A percentile compares a stretch with the other conserved stretches of the same genome.
Conservation (phyloP, 2,797 vertebrate genomes). For the Parotocinclus haroldoi region DNA sequence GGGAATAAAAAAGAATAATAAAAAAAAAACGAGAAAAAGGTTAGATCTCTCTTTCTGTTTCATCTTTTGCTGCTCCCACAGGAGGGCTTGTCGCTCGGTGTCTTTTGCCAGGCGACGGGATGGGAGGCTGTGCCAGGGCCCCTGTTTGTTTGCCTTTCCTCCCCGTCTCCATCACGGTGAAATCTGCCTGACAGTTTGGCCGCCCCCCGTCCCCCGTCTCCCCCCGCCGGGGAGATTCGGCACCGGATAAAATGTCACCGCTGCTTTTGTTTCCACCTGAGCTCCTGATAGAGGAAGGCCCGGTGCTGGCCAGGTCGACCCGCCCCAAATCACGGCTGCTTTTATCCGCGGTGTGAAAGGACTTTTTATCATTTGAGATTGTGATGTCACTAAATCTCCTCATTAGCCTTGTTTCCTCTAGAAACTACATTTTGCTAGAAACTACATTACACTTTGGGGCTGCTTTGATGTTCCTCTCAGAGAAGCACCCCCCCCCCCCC, state of each 20-base stretch:
- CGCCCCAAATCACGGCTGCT: too few species aligned
- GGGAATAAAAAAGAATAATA: too few species aligned
- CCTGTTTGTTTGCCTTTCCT: slow-evolving; percentile 71
- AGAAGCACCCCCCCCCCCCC: too few species aligned
- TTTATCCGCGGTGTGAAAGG: too few species aligned
- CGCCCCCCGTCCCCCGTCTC: slow-evolving; percentile 58
- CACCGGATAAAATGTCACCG: slow-evolving; percentile 73
- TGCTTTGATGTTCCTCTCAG: too few species aligned
- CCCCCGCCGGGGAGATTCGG: slow-evolving; percentile 64
- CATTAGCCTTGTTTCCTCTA: too few species aligned
- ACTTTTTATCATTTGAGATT: too few species aligned
- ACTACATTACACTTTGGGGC: too few species aligned
- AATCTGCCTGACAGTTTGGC: slow-evolving; percentile 73
- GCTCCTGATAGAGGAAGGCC: slow-evolving; percentile 8
- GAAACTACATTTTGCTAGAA: too few species aligned
- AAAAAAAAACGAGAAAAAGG: too few species aligned
- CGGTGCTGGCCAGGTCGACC: slow-evolving; percentile 1
- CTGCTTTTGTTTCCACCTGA: slow-evolving; percentile 64
- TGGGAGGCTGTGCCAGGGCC: slow-evolving; percentile 63
- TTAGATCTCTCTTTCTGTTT: slow-evolving; percentile 72
- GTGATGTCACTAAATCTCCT: too few species aligned
- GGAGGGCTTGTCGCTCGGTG: slow-evolving; percentile 56
- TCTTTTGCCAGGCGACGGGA: slow-evolving; percentile 60
- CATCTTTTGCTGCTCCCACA: slow-evolving; percentile 66
- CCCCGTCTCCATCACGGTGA: slow-evolving; percentile 59